Evolutionary conservation across 2,113 vertebrate species (phyloP), one percentile per base, ranked within the genome.

Genomic region (Perognathus longimembris): DNA sequence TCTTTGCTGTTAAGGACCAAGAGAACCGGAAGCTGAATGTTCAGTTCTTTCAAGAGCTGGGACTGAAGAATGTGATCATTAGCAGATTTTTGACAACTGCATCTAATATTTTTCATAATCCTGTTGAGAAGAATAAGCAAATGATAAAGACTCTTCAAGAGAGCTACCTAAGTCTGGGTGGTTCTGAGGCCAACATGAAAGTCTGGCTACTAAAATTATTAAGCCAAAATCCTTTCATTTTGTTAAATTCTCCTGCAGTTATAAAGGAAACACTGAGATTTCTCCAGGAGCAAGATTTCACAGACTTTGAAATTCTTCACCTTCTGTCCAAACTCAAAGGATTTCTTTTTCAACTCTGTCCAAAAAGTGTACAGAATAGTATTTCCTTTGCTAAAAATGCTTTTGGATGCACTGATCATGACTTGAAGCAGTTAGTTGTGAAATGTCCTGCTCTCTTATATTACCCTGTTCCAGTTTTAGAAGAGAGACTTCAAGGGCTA

Each of bases 151-250:
- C 97, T 20, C 97, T 99, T 59, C 98, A 98, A 85, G 98, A 97
- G 34, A 98, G 94, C 87, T 99, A 99, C 69, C 97, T 97, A 93
- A 97, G 97, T 70, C 97, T 99, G 32, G 99, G 99, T 0, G 99
- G 99, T 30, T 98, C 98, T 2, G 97, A 98, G 32, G 97, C 97
- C 84, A 99, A 99, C 92, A 98, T 98, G 98, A 99, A 98, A 95
- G 97, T 98, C 78, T 99, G 99, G 99, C 98, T 99, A 74, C 98
- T 99, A 83, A 99, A 99, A 95, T 96, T 99, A 81, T 95, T 99
- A 94, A 99, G 98, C 97, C 99, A 99, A 97, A 99, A 99, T 95
- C 99, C 99, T 1, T 99, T 98, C 97, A 98, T 99, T 94, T 98
- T 99, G 89, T 98, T 99, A 91, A 99, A 98, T 85, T 96, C 97